Base-by-base conservation (phyloP, 2,888 invertebrate genomes). In the Embidobia sp. region DNA sequence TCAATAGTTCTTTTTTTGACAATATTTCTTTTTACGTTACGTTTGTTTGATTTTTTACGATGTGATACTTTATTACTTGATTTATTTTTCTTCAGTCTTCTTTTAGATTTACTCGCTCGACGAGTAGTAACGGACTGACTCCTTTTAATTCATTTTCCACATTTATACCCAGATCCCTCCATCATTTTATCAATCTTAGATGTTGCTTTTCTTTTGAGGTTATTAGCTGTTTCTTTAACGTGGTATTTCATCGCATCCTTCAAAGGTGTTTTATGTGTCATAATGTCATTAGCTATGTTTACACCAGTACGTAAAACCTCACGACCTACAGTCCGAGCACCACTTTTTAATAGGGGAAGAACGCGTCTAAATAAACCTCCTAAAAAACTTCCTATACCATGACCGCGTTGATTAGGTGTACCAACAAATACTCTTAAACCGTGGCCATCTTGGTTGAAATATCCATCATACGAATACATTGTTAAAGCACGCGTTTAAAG, bases 331-430 rank as follows among this genome's bases (percentile, higher is more conserved):
- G 5, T 4, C 11, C 8, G 22, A 0, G 31, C 61, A 1, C 15
- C 46, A 2, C 13, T 10, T 22, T 44, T 59, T 15, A 59, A 22
- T 5, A 59, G n/a, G 0, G 61, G 61, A 37, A 63, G 19, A 5
- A 63, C 61, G 7, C 18, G 13, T 48, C 37, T 2, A 29, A 63
- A 63, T 10, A 48, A 18, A 1, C 61, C 61, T 13, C 48, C 48
- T 0, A 63, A 13, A 18, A 48, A 48, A 63, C 61, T 48, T 4
- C 48, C 61, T n/a, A 63, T 63, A 16, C 35, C 48, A 8, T 63
- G 61, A 1, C 61, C 59, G 0, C 22, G 8, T 10, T 61, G 59
- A 46, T 46, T 7, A 1, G 22, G 11, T 10, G 6, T 3, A 2
- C 48, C 48, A 10, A 40, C 35, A 16, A 53, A n/a, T n/a, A 22